phyloP scores from a whole-genome alignment of 2,888 invertebrate species.

The Andrena trimmerana region DNA sequence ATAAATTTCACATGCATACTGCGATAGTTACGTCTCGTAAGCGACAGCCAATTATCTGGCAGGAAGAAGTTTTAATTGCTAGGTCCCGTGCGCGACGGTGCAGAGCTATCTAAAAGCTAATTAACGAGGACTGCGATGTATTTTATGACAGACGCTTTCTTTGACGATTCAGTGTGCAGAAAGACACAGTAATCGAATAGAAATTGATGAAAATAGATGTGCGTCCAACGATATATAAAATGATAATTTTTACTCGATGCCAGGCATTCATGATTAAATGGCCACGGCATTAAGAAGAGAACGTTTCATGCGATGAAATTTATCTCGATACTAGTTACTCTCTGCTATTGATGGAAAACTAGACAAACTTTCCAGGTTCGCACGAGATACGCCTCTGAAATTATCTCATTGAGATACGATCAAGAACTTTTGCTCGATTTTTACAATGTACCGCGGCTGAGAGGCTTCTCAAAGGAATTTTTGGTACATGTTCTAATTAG shows the following conservation, averaged over 20 bases:
- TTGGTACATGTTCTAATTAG: constrained; percentile 19
- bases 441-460: background rate
- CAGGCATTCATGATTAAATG: no score
- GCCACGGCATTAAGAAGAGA: no score
- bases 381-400: background rate
- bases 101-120: background rate
- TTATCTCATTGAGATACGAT: background rate
- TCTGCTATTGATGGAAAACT: background rate
- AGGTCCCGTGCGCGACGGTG: background rate
- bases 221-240: background rate
- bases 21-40: background rate
- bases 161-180: background rate
- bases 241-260: no score
- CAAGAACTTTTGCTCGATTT: background rate
- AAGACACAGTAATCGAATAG: background rate
- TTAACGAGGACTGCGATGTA: background rate
- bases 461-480: background rate
- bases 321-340: no score
- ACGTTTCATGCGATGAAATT: no score
- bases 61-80: constrained; percentile 34
- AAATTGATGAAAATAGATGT: background rate
- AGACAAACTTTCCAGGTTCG: background rate
- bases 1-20: background rate
- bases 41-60: constrained; percentile 19
- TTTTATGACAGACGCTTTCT: constrained; percentile 19